Evolutionary conservation across 2,888 invertebrate species (phyloP).

Genomic region (Drosophila peninsularis): DNA sequence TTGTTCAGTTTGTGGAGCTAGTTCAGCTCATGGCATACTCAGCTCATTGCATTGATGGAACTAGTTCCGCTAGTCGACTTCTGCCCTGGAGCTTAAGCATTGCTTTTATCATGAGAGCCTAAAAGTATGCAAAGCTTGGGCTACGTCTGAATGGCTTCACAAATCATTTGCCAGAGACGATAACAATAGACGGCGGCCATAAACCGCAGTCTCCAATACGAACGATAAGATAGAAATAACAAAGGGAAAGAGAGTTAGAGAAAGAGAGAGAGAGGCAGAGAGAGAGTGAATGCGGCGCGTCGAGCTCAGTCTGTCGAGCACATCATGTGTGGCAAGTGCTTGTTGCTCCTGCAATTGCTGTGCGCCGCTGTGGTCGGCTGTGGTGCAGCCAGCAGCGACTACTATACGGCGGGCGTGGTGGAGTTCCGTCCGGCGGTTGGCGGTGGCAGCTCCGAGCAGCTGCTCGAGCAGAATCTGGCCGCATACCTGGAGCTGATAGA

Average conservation of each 20-base stretch:
- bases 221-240: constrained; percentile 33
- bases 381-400: constrained; percentile 39
- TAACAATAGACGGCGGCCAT: constrained; percentile 15
- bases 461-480: constrained; percentile 62
- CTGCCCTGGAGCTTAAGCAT: neutral
- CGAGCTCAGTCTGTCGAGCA: constrained; percentile 17
- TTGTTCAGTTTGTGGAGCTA: neutral
- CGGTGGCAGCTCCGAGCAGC: constrained; percentile 71
- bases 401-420: constrained; percentile 88
- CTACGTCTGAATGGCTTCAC: neutral
- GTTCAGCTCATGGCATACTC: neutral
- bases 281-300: neutral
- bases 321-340: constrained; percentile 38
- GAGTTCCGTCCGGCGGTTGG: constrained; percentile 86
- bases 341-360: constrained; percentile 14
- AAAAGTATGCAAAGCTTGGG: constrained; percentile 25
- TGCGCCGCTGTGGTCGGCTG: constrained; percentile 1
- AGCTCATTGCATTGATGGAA: too few relatives aligned
- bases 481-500: constrained; percentile 76
- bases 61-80: too few relatives aligned
- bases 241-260: neutral
- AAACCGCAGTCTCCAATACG: constrained; percentile 8
- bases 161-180: neutral
- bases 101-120: neutral
- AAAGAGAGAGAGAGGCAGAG: neutral